Percentiles rank a stretch among this genome's conserved stretches.
Evolutionary conservation across 2,797 vertebrate species (phyloP).

Genomic region (Xiphophorus birchmanni): DNA sequence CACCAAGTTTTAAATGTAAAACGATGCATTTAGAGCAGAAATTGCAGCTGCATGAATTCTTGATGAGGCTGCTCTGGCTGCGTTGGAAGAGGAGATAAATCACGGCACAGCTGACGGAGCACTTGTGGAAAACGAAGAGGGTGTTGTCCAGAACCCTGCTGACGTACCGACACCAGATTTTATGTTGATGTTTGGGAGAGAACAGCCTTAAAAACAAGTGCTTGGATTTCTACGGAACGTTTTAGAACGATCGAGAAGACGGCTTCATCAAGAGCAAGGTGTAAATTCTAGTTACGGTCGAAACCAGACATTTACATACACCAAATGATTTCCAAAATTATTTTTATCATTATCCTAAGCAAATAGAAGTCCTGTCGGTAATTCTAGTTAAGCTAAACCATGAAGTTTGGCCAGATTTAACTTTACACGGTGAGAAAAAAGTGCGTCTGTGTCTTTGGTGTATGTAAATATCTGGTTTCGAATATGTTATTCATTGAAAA

Average conservation of each 20-base stretch:
- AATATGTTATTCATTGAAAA: too few relatives aligned
- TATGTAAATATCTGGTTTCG: too few relatives aligned
- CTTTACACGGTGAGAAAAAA: too few relatives aligned
- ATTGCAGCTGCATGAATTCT: slow-evolving; percentile 34
- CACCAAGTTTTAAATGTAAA: slow-evolving; percentile 12
- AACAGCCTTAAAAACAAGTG: background rate
- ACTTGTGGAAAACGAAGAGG: background rate
- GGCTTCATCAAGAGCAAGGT: background rate
- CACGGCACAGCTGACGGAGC: background rate
- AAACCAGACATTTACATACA: too few relatives aligned
- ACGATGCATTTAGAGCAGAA: slow-evolving; percentile 2
- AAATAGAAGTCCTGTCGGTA: too few relatives aligned
- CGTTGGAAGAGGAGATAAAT: background rate
- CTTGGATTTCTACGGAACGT: background rate
- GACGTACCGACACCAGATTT: background rate
- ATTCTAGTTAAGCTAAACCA: too few relatives aligned
- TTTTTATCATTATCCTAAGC: too few relatives aligned
- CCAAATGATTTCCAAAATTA: too few relatives aligned
- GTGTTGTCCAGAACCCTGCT: background rate
- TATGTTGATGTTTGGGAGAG: background rate
- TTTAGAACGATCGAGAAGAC: background rate
- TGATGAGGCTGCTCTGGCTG: slow-evolving; percentile 10
- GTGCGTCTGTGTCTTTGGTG: too few relatives aligned
- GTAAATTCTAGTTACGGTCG: too few relatives aligned
- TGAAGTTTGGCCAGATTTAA: too few relatives aligned